Conservation (phyloP, 1,140 invertebrate genomes). For the Lamellibrachia luymesi region DNA sequence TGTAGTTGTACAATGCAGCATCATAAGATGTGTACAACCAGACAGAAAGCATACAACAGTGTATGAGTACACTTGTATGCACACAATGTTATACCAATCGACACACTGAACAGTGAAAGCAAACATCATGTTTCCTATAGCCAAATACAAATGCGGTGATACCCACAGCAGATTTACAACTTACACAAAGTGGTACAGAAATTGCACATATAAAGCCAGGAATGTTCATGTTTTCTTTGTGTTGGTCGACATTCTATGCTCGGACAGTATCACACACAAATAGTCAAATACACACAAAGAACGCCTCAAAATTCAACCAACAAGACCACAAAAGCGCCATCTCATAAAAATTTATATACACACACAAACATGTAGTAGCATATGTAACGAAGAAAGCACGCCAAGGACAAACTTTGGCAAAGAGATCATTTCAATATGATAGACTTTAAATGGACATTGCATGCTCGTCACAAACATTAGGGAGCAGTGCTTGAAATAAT, state of each 20-base stretch:
- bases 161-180: background rate
- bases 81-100: background rate
- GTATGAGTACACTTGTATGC: background rate
- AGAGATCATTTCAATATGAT: background rate
- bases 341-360: background rate
- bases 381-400: background rate
- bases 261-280: background rate
- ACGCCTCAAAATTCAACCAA: background rate
- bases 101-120: conserved; percentile 14
- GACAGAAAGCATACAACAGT: background rate
- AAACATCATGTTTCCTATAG: background rate
- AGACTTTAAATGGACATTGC: background rate
- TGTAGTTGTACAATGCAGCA: background rate
- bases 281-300: background rate
- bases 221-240: background rate
- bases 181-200: background rate
- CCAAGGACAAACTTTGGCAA: background rate
- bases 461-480: background rate
- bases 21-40: background rate
- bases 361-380: background rate
- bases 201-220: background rate
- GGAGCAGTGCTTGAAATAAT: background rate
- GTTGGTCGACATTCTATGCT: background rate
- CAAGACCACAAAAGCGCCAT: background rate
- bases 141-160: background rate